Evolutionary conservation across 2,113 vertebrate genomes (phyloP), one percentile per base, ranked within the genome.

Genomic region (Dinomys branickii): DNA sequence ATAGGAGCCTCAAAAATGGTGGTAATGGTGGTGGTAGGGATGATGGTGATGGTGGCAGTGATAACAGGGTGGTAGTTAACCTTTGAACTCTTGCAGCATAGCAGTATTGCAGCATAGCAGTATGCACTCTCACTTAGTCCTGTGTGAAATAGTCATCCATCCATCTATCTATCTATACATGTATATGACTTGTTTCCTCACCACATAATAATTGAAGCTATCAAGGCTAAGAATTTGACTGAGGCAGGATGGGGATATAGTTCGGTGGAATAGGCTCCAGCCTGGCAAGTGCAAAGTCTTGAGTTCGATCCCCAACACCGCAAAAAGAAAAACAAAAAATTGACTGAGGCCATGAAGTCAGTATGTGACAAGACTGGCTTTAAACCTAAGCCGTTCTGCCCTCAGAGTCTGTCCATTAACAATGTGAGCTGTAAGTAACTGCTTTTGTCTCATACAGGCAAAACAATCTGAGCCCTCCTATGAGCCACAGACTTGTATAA

Each of bases 351-450:
- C 75, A 56, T 14, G 75, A 16, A 78, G 33, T 50, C 52, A 59
- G 2, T 11, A 65, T 65, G n/a, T 22, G 10, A 56, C n/a, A 92
- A 47, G 73, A 56, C 1, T 3, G 4, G 1, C 5, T 81, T 86
- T 89, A 69, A 78, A 65, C 3, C 11, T 69, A n/a, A 78, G 47
- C 8, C 17, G 41, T 52, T 92, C 41, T 89, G 13, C 56, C 69
- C 65, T 69, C 7, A 87, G 16, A 90, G 13, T 3, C 33, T 54
- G 13, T 33, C 30, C 17, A 5, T 67, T 71, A 54, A 61, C 35
- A 33, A 77, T 0, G 0, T 84, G 20, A 54, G 13, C 14, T 17
- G 69, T 0, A 69, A 82, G 82, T 11, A 44, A 58, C 3, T 2
- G 9, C 30, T 65, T 38, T 20, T 22, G 7, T n/a, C 19, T 59